Evolutionary conservation across 2,113 vertebrate species (phyloP).

Genomic region (Scortum barcoo): DNA sequence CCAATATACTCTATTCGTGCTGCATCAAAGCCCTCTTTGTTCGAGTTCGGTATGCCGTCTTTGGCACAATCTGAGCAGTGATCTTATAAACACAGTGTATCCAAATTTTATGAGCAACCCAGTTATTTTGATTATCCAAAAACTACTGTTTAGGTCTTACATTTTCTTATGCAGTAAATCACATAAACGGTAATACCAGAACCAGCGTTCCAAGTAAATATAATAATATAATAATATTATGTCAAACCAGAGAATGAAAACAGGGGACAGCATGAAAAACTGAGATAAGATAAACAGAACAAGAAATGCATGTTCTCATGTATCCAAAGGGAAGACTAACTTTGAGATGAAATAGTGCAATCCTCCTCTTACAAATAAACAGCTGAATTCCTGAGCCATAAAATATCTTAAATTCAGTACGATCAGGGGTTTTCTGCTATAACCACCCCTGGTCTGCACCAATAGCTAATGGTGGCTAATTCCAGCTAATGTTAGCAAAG

Average conservation of each 20-base stretch:
- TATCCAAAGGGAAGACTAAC: background rate
- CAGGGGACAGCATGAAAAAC: background rate
- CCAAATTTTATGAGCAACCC: conserved; percentile 48
- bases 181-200: conserved; percentile 2
- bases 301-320: background rate
- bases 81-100: conserved; percentile 58
- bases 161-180: conserved; percentile 11
- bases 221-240: conserved; percentile 1
- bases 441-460: too few species aligned
- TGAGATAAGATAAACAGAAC: background rate
- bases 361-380: background rate
- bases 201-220: background rate
- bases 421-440: too few species aligned
- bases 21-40: conserved; percentile 50
- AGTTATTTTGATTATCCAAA: conserved; percentile 56
- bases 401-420: background rate
- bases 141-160: conserved; percentile 46
- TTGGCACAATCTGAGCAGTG: conserved; percentile 32
- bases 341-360: background rate
- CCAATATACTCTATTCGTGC: conserved; percentile 6
- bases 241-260: conserved; percentile 13
- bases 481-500: too few species aligned
- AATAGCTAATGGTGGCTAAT: too few species aligned
- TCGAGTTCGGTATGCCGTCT: conserved; percentile 17
- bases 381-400: background rate